Evolutionary conservation across 2,113 vertebrate species (phyloP).

Genomic region (Gnathonemus echidnorhynchus): DNA sequence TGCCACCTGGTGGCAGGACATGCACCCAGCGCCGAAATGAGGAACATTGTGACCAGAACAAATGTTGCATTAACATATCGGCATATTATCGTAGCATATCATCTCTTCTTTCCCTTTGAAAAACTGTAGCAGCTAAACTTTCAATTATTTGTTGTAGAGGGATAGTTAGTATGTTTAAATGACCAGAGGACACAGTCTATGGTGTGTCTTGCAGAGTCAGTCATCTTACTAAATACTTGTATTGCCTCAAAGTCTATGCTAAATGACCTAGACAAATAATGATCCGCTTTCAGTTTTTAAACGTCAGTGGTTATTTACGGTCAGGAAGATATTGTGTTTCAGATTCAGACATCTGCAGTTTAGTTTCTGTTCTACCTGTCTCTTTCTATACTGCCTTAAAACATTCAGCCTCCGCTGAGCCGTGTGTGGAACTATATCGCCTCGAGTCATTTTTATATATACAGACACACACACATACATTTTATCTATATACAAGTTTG

Average conservation of each 20-base stretch:
- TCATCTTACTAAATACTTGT: neutral
- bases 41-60: neutral
- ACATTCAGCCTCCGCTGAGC: neutral
- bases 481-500: neutral
- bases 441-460: neutral
- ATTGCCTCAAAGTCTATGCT: neutral
- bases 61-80: neutral
- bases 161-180: neutral
- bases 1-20: conserved; percentile 8
- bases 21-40: neutral
- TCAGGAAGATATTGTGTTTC: neutral
- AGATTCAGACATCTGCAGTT: neutral
- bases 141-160: neutral
- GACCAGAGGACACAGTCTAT: neutral
- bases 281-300: neutral
- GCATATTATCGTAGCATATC: neutral
- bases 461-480: neutral
- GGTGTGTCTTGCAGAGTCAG: neutral
- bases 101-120: neutral
- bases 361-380: neutral
- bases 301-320: neutral
- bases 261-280: neutral
- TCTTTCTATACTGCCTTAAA: neutral
- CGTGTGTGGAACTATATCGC: neutral
- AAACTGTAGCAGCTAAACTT: neutral